phyloP scores from a whole-genome alignment of 2,888 invertebrate species.

The Lasioglossum pauxillum region DNA sequence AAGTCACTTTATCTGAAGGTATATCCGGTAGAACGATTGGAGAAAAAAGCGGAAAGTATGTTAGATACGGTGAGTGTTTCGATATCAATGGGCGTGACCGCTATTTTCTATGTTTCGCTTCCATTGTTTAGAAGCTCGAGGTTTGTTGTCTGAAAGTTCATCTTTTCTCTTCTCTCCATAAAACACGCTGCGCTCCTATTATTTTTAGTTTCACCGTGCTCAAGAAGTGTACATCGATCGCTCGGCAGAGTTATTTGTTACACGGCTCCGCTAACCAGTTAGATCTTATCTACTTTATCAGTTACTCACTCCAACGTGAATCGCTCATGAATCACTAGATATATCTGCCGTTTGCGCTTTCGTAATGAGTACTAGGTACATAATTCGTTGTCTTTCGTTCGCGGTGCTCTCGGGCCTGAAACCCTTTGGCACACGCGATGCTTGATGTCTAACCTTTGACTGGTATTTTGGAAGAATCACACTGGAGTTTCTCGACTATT shows the following conservation, averaged over 20 bases:
- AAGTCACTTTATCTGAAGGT: slow-evolving; percentile 11
- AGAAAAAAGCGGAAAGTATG: slow-evolving; percentile 76
- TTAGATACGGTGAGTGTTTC: slow-evolving; percentile 81
- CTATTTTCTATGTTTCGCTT: slow-evolving; percentile 38
- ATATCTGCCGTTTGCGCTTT: slow-evolving; percentile 41
- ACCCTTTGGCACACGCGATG: background rate
- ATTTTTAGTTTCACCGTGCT: background rate
- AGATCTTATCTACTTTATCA: slow-evolving; percentile 80
- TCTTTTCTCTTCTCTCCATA: background rate
- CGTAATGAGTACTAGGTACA: slow-evolving; percentile 32
- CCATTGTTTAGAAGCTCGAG: background rate
- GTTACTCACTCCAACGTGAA: slow-evolving; percentile 74
- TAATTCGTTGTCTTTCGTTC: background rate
- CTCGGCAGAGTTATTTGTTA: slow-evolving; percentile 20
- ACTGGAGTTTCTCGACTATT: no score
- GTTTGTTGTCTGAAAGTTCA: background rate
- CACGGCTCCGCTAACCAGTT: slow-evolving; percentile 46
- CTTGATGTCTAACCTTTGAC: background rate
- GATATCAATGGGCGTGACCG: slow-evolving; percentile 81
- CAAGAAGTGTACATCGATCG: background rate
- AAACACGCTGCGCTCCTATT: no score
- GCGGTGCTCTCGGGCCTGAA: background rate
- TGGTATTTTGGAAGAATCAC: background rate
- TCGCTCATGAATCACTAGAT: slow-evolving; percentile 69
- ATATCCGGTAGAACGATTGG: slow-evolving; percentile 59